Evolutionary conservation across 2,888 invertebrate species (phyloP).

Genomic region (Cerceris ruficornis): DNA sequence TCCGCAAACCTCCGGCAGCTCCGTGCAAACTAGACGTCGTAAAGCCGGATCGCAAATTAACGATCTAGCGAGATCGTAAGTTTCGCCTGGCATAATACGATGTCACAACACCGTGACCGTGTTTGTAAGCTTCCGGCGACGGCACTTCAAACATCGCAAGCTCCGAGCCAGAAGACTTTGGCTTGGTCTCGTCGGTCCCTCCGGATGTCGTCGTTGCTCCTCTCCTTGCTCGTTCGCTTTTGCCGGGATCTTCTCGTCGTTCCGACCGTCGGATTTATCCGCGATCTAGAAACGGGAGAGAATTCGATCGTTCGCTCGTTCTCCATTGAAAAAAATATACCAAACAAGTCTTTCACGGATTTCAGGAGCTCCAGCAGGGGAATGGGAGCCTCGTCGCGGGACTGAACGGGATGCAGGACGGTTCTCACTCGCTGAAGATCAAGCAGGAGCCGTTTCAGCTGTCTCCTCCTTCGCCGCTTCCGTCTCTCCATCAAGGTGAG

Average conservation of each 20-base stretch:
- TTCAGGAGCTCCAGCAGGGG: slow-evolving; percentile 76
- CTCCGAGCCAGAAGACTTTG: slow-evolving; percentile 75
- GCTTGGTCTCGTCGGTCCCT: slow-evolving; percentile 22
- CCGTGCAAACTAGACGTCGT: slow-evolving; percentile 50
- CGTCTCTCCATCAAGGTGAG: slow-evolving; percentile 77
- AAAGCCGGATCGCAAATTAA: slow-evolving; percentile 77
- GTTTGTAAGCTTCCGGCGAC: slow-evolving; percentile 81
- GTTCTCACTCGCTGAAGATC: slow-evolving; percentile 74
- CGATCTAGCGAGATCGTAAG: slow-evolving; percentile 79
- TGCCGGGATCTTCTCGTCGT: slow-evolving; percentile 2
- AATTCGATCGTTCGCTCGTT: neutral
- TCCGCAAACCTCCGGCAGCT: slow-evolving; percentile 14
- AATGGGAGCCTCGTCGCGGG: slow-evolving; percentile 69
- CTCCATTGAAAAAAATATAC: neutral
- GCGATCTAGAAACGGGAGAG: too few species aligned
- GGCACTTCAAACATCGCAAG: slow-evolving; percentile 81
- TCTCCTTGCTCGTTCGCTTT: neutral
- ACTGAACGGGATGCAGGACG: slow-evolving; percentile 70
- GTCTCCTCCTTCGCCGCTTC: slow-evolving; percentile 72
- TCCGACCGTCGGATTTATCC: neutral
- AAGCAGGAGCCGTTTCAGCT: slow-evolving; percentile 79
- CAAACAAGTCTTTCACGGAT: neutral
- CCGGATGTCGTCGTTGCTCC: slow-evolving; percentile 19
- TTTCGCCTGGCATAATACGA: slow-evolving; percentile 80
- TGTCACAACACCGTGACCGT: slow-evolving; percentile 81